Evolutionary conservation across 2,113 vertebrate genomes (phyloP).

Genomic region (Xiphophorus hellerii): DNA sequence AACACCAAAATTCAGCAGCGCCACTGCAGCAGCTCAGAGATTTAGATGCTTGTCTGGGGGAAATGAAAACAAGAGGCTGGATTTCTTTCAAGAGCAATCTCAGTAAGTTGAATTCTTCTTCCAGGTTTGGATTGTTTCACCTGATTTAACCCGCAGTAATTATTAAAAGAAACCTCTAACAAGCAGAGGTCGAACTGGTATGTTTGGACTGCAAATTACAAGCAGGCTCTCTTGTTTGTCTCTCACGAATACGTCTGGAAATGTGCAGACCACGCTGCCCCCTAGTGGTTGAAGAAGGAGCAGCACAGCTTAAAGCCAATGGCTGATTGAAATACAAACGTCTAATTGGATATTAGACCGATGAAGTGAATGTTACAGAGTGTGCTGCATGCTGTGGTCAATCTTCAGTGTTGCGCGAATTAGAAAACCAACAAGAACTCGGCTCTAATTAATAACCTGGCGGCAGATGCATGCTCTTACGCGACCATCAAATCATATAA

Average conservation of each 20-base stretch:
- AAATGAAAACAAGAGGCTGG: background rate
- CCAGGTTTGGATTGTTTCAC: slow-evolving; percentile 21
- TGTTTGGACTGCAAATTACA: background rate
- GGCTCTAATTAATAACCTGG: slow-evolving; percentile 32
- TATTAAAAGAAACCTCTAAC: slow-evolving; percentile 1
- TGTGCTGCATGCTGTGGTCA: slow-evolving; percentile 59
- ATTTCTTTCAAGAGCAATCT: background rate
- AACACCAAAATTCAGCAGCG: background rate
- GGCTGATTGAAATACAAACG: slow-evolving; percentile 42
- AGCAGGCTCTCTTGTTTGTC: background rate
- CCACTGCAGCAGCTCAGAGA: background rate
- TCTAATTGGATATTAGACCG: slow-evolving; percentile 8
- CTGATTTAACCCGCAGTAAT: slow-evolving; percentile 34
- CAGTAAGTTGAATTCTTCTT: slow-evolving; percentile 13
- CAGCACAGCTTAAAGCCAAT: slow-evolving; percentile 62
- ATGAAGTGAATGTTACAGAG: slow-evolving; percentile 45
- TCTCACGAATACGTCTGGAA: background rate
- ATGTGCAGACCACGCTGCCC: slow-evolving; percentile 46
- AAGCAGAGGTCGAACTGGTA: slow-evolving; percentile 7
- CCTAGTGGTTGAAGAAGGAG: slow-evolving; percentile 33
- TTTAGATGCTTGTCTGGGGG: background rate
- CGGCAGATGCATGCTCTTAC: slow-evolving; percentile 66
- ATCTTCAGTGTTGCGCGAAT: slow-evolving; percentile 36
- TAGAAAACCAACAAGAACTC: slow-evolving; percentile 45
- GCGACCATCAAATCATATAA: slow-evolving; percentile 74